Evolutionary conservation across 30 jellyfish, hydroid and myxozoan species (phyloP).

Genomic region (Pseudorhiza aurosa): DNA sequence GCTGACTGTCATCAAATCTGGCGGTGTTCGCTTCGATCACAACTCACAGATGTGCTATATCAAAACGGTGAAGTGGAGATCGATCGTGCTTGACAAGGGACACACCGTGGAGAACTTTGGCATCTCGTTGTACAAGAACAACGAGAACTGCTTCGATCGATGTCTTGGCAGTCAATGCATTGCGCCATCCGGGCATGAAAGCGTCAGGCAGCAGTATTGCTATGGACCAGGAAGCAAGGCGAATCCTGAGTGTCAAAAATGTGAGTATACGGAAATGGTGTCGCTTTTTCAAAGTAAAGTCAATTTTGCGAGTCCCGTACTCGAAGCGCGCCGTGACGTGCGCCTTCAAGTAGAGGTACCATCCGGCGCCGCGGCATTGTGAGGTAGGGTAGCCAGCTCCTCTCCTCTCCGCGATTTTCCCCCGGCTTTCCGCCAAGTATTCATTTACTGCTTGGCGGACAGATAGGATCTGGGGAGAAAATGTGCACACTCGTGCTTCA

Average conservation of each 20-base stretch:
- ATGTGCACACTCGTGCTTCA: no score
- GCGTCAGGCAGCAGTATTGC: conserved; percentile 66
- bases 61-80: conserved; percentile 73
- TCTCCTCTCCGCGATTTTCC: no score
- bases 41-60: conserved; percentile 72
- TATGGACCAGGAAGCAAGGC: conserved; percentile 81
- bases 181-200: conserved; percentile 82
- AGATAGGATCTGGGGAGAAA: no score
- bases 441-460: no score
- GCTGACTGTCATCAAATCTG: conserved; percentile 69
- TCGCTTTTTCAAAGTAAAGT: no score
- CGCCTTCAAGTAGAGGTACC: no score
- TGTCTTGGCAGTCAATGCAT: conserved; percentile 56
- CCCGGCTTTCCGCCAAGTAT: no score
- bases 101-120: conserved; percentile 74
- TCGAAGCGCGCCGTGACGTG: no score
- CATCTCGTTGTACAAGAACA: conserved; percentile 58
- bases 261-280: conserved; percentile 70
- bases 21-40: conserved; percentile 83
- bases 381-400: no score
- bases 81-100: conserved; percentile 77
- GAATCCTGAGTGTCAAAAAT: conserved; percentile 73
- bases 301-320: no score
- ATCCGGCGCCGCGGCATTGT: no score
- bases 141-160: conserved; percentile 66